phyloP scores from a whole-genome alignment of 2,888 invertebrate genomes.

The Epinotia brunnichana region DNA sequence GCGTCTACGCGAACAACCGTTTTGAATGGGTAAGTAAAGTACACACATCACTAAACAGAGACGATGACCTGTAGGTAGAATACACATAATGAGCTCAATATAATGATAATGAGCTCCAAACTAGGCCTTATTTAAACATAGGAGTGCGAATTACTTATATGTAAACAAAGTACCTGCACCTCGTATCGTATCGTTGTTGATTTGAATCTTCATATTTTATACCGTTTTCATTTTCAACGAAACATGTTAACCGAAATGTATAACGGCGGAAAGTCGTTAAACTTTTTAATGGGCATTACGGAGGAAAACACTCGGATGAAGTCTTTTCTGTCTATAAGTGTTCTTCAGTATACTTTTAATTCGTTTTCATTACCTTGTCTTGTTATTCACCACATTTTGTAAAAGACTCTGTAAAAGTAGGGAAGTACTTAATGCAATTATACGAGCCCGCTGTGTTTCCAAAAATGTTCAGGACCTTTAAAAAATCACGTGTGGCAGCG shows the following conservation, averaged over 20 bases:
- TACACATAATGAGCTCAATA: conserved; percentile 2
- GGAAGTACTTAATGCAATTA: too few species aligned
- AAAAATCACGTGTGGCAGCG: too few species aligned
- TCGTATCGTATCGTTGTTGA: not conserved
- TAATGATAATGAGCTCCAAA: conserved; percentile 7
- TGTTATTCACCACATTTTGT: too few species aligned
- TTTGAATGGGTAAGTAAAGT: not conserved
- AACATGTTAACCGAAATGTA: conserved; percentile 6
- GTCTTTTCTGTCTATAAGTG: not conserved
- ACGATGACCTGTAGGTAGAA: conserved; percentile 4
- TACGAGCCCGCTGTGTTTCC: too few species aligned
- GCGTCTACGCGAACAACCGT: not conserved
- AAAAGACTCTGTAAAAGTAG: too few species aligned
- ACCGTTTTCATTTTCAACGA: conserved; percentile 4
- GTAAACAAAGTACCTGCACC: not conserved
- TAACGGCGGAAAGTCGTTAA: not conserved
- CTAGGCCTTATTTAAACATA: not conserved
- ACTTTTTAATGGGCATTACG: not conserved
- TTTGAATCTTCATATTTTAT: conserved; percentile 33
- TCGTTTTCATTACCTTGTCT: too few species aligned
- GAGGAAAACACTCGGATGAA: not conserved
- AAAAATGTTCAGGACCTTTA: too few species aligned
- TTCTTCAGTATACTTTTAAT: not conserved
- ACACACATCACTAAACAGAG: not conserved
- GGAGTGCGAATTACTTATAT: not conserved